Conservation (phyloP, 2,888 invertebrate genomes). For the Augochlorella aurata region DNA sequence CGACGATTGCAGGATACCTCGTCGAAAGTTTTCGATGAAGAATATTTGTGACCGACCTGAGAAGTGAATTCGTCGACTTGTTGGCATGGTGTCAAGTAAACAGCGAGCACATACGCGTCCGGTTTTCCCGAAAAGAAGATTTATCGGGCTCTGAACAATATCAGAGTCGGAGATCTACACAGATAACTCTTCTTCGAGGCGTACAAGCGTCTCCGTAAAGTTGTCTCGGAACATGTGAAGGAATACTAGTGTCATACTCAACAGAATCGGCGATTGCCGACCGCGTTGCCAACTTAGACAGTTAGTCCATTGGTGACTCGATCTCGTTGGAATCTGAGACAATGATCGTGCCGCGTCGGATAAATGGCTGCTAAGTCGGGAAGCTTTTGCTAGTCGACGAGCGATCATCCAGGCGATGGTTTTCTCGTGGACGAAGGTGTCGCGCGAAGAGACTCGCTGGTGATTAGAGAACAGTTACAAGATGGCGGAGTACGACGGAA, state of each 20-base stretch:
- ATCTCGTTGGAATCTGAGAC: not conserved
- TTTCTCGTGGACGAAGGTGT: too few relatives aligned
- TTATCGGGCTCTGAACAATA: not conserved
- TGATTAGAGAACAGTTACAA: not conserved
- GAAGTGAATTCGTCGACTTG: not conserved
- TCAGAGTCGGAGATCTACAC: not conserved
- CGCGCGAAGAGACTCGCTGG: too few relatives aligned
- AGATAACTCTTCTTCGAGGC: not conserved
- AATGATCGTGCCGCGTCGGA: not conserved
- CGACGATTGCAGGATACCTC: too few relatives aligned
- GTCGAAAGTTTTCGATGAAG: not conserved
- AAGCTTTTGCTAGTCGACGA: too few relatives aligned
- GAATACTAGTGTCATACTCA: not conserved
- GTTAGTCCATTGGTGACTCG: not conserved
- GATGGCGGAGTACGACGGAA: not conserved
- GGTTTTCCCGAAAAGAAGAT: not conserved
- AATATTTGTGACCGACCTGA: not conserved
- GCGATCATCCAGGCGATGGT: too few relatives aligned
- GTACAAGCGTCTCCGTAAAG: not conserved
- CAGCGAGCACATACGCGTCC: not conserved
- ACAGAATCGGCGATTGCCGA: not conserved
- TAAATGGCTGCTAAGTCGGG: too few relatives aligned
- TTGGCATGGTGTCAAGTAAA: not conserved
- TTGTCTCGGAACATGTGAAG: not conserved
- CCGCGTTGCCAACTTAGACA: constrained; percentile 10